A percentile compares a stretch with the other conserved stretches of the same genome.
These are phyloP conservation scores for Tachysurus vachellii DNA, from an alignment of 2,113 vertebrate genomes.

Conservation along the genomic window DNA sequence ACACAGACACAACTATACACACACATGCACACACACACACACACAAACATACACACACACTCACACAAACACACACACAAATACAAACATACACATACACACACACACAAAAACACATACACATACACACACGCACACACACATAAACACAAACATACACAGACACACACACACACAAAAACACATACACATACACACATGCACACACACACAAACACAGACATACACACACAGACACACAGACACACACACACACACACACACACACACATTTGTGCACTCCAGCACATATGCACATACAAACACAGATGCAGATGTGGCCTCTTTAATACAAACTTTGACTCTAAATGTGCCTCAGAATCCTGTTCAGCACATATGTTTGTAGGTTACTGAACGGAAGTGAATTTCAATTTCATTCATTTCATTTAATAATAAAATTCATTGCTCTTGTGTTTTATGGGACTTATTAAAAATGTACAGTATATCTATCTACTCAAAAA, in stretches of 20 bases:
- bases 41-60: too few relatives aligned
- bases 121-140: too few relatives aligned
- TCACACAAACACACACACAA: too few relatives aligned
- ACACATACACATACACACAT: too few relatives aligned
- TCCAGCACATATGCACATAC: not conserved
- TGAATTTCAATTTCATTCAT: not conserved
- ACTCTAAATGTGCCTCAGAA: not conserved
- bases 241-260: too few relatives aligned
- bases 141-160: too few relatives aligned
- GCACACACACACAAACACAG: not conserved
- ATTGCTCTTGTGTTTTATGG: not conserved
- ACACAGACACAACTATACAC: too few relatives aligned
- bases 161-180: too few relatives aligned
- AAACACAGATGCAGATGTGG: constrained; percentile 20
- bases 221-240: not conserved
- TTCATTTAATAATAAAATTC: not conserved
- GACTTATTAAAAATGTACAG: not conserved
- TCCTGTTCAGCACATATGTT: not conserved
- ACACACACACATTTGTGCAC: too few relatives aligned
- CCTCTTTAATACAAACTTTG: not conserved
- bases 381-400: not conserved
- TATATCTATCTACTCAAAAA: not conserved
- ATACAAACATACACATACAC: too few relatives aligned
- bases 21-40: too few relatives aligned
- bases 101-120: too few relatives aligned